Evolutionary conservation across 2,888 invertebrate species (phyloP), one percentile per base, ranked within the genome.

Genomic region (Epinotia ramella): DNA sequence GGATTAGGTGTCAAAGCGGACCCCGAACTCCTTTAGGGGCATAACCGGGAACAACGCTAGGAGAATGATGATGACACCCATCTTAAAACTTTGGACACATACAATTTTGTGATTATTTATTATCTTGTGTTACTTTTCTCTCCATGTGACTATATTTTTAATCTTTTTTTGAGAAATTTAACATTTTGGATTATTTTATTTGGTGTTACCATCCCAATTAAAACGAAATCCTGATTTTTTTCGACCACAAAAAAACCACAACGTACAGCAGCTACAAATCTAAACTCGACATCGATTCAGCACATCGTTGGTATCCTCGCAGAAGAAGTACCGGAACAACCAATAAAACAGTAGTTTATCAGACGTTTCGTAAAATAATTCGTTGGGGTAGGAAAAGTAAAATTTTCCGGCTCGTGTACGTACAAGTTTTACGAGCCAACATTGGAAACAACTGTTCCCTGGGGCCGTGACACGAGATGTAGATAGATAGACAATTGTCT

Each of bases 391-490:
- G 74, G 76, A 79, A 77, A 78, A 80, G 80, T 80, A 80, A 77
- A 80, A 80, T 80, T 79, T 78, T 72, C 77, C 77, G 77, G 77
- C 65, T 75, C 78, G 78, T 81, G 79, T 82, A 83, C 81, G 84
- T 81, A 81, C 81, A 86, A 88, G 85, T 89, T 87, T 88, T 87
- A 87, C 86, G 86, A 86, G 82, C 82, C 83, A 85, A 87, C 87
- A 86, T 88, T 86, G 85, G 84, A 81, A 86, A 86, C 88, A 88
- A 87, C 86, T 88, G 87, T 84, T 88, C 84, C 83, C 79, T 53
- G 68, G 73, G 84, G 81, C 87, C 87, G 88, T 87, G 87, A 87
- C 83, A 82, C 81, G 80, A 79, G 84, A 81, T 80, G 80, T 80
- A 80, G 81, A 84, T 82, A 81, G 83, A 85, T 83, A 84, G 82